A percentile compares a stretch with the other conserved stretches of the same genome.
These are phyloP conservation scores for Branchellion lobata DNA, from an alignment of 2,888 invertebrate species.

Conservation along the genomic window DNA sequence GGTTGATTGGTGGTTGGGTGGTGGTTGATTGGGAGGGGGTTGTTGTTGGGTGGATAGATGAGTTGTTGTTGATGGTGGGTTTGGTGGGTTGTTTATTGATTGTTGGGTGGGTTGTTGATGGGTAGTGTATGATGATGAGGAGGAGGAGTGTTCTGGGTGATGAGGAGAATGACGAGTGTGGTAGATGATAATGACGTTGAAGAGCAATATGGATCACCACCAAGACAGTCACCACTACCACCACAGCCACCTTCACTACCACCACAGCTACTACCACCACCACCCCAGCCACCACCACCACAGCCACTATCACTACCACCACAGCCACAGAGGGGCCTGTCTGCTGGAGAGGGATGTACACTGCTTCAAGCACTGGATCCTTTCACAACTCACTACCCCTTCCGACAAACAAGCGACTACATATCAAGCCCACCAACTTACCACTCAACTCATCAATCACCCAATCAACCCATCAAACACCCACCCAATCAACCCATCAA, in stretches of 20 bases:
- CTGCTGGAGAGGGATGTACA: conserved; percentile 58
- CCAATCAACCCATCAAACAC: too few relatives aligned
- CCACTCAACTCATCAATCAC: too few relatives aligned
- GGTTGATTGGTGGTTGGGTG: background rate
- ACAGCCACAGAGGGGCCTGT: conserved; percentile 59
- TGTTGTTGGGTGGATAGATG: too few relatives aligned
- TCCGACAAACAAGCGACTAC: background rate
- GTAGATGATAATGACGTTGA: too few relatives aligned
- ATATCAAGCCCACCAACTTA: too few relatives aligned
- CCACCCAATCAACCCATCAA: too few relatives aligned
- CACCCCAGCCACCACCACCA: background rate
- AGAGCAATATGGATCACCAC: background rate
- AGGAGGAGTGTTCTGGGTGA: background rate
- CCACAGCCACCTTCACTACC: too few relatives aligned
- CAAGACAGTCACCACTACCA: background rate
- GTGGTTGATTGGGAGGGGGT: background rate
- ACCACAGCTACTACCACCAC: background rate
- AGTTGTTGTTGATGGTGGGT: background rate
- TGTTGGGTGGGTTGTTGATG: conserved; percentile 10
- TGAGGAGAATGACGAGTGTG: background rate
- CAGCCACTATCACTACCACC: too few relatives aligned
- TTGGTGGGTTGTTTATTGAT: conserved; percentile 1
- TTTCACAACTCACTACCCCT: conserved; percentile 50
- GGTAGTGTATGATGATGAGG: too few relatives aligned
- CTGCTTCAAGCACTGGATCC: conserved; percentile 56